phyloP scores from a whole-genome alignment of 2,113 vertebrate species.

The Tachuris rubrigastra region DNA sequence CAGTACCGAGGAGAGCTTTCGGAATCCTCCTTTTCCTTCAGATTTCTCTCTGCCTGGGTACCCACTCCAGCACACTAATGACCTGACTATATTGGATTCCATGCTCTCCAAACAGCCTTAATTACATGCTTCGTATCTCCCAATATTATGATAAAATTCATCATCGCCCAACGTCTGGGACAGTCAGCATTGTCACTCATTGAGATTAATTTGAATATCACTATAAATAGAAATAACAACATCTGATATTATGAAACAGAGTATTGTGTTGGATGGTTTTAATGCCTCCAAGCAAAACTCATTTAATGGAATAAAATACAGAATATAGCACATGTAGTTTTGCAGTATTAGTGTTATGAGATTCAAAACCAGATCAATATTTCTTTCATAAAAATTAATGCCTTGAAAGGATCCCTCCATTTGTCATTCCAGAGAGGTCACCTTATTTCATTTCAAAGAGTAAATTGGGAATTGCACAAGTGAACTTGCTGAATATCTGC shows the following conservation, averaged over 20 bases:
- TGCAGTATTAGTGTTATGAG: not conserved
- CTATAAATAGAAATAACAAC: slow-evolving; percentile 56
- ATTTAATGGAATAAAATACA: slow-evolving; percentile 21
- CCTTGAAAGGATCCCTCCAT: slow-evolving; percentile 36
- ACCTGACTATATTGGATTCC: slow-evolving; percentile 14
- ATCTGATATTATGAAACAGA: slow-evolving; percentile 2
- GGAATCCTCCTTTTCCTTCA: not conserved
- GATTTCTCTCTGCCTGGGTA: not conserved
- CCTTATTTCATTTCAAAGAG: not conserved
- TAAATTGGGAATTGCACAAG: not conserved
- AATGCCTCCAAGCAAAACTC: slow-evolving; percentile 26
- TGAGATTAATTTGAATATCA: slow-evolving; percentile 26
- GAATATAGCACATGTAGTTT: not conserved
- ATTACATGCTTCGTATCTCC: slow-evolving; percentile 55
- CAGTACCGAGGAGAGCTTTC: not conserved
- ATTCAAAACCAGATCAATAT: slow-evolving; percentile 54
- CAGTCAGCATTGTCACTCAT: slow-evolving; percentile 27
- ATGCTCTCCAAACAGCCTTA: slow-evolving; percentile 38
- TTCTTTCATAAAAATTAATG: slow-evolving; percentile 58
- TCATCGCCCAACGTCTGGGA: not conserved
- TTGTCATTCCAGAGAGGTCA: slow-evolving; percentile 52
- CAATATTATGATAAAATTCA: slow-evolving; percentile 35
- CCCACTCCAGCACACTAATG: not conserved
- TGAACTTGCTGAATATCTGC: not conserved
- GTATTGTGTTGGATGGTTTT: not conserved